Evolutionary conservation across 2,797 vertebrate genomes (phyloP), one percentile per base, ranked within the genome.

Genomic region (Somateria mollissima): DNA sequence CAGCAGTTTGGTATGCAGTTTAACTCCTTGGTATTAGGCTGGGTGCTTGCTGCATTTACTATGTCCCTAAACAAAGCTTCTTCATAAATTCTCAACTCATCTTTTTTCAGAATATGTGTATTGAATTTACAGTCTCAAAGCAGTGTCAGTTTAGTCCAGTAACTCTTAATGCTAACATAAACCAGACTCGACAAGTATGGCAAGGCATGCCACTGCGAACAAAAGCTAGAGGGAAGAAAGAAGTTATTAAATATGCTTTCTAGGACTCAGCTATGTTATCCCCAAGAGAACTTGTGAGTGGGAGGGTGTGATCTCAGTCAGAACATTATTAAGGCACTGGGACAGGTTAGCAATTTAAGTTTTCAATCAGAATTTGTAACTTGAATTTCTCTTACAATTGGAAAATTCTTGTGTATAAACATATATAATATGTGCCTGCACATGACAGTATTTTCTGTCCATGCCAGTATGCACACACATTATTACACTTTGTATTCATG

Each of bases 251-350:
- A 39, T 53, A 16, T 11, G 7, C 18, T n/a, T 66, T 10, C 1
- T 41, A 37, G 32, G 15, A 57, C 20, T 53, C 12, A 4, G 56
- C 17, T 43, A 8, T 34, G 14, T 54, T 84, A 74, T 39, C n/a
- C n/a, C 36, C 5, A 22, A 49, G 54, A 71, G 37, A 83, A 67
- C 4, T 58, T 15, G 10, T 10, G 7, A 25, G 2, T 51, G 22
- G 24, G 15, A 49, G 47, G 47, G 47, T 61, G 22, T 32, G 30
- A 32, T 69, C 87, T 89, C 64, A 66, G 24, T 34, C 34, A 66
- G 47, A 77, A 13, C 10, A 53, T 25, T 22, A 39, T 0, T 5
- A n/a, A 80, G 18, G 7, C 45, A 67, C 4, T 51, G n/a, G 0
- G 1, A 62, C 17, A 87, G 21, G 8, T 36, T 45, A 72, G 51